phyloP scores from a whole-genome alignment of 2,888 invertebrate genomes.

The Byasa hedistus region DNA sequence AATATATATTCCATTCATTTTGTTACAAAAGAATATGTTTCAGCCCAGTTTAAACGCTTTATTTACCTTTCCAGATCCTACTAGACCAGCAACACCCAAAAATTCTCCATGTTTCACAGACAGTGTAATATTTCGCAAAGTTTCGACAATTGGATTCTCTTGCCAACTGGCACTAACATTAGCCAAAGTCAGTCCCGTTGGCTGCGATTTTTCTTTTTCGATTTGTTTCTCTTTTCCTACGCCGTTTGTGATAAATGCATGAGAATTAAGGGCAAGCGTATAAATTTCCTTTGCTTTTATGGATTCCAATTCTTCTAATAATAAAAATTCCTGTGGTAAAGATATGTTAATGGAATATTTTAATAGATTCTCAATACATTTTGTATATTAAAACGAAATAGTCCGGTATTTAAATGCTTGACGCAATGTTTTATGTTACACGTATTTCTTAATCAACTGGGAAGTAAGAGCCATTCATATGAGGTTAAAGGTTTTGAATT shows the following conservation, averaged over 20 bases:
- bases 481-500: not conserved
- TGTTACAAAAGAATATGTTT: not conserved
- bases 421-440: too few relatives aligned
- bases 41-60: not conserved
- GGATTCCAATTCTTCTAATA: slow-evolving; percentile 62
- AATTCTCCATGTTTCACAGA: slow-evolving; percentile 78
- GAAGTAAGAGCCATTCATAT: not conserved
- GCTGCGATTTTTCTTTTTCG: slow-evolving; percentile 44
- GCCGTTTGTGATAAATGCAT: slow-evolving; percentile 44
- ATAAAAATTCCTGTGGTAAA: slow-evolving; percentile 62
- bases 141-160: slow-evolving; percentile 73
- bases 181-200: slow-evolving; percentile 55
- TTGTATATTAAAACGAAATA: not conserved
- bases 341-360: too few relatives aligned
- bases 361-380: not conserved
- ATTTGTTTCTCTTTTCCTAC: slow-evolving; percentile 50
- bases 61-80: slow-evolving; percentile 86
- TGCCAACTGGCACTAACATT: slow-evolving; percentile 71
- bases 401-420: not conserved
- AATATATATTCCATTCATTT: not conserved
- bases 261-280: slow-evolving; percentile 23
- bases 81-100: slow-evolving; percentile 85
- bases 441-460: not conserved
- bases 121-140: slow-evolving; percentile 74
- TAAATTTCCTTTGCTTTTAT: slow-evolving; percentile 45